Evolutionary conservation across 2,797 vertebrate genomes (phyloP).

Genomic region (Pampus argenteus): DNA sequence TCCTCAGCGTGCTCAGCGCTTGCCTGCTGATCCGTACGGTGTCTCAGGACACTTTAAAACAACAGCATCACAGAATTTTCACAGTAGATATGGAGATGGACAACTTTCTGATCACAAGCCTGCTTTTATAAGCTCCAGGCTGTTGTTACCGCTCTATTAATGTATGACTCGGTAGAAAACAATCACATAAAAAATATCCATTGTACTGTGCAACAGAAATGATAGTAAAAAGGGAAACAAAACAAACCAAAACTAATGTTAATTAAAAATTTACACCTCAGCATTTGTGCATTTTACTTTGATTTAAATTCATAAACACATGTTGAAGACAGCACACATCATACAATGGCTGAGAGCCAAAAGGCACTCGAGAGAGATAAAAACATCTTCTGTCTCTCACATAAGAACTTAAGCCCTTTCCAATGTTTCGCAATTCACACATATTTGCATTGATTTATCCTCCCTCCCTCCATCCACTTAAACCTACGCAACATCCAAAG

Average conservation of each 20-base stretch:
- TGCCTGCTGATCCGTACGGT: conserved; percentile 47
- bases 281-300: neutral
- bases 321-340: neutral
- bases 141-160: conserved; percentile 5
- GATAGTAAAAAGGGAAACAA: neutral
- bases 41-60: conserved; percentile 54
- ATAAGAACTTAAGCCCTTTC: neutral
- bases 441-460: conserved; percentile 2
- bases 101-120: neutral
- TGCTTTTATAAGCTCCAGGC: neutral
- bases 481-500: conserved; percentile 24
- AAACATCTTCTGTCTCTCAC: neutral
- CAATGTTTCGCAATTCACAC: neutral
- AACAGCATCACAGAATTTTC: too few relatives aligned
- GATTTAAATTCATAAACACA: neutral
- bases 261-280: too few relatives aligned
- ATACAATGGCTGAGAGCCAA: neutral
- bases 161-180: conserved; percentile 1
- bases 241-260: too few relatives aligned
- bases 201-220: neutral
- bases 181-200: neutral
- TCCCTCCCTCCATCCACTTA: neutral
- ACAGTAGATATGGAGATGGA: too few relatives aligned
- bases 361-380: neutral
- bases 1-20: conserved; percentile 46